Conservation (phyloP, 2,113 vertebrate genomes). For the Vanacampus margaritifer region DNA sequence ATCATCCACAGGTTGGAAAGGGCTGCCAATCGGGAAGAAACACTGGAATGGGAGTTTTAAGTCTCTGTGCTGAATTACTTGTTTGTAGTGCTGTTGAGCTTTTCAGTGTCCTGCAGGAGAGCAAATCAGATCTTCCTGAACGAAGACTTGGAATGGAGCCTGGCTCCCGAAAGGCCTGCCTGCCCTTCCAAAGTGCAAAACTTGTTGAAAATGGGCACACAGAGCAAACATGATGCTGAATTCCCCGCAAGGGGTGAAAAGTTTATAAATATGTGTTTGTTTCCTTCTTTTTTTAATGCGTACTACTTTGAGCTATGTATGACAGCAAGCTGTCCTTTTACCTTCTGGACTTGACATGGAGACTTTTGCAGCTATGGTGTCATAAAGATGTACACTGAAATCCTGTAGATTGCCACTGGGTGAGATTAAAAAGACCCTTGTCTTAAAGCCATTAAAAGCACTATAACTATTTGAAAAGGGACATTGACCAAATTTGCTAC, state of each 20-base stretch:
- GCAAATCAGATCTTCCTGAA: constrained; percentile 38
- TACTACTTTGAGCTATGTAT: constrained; percentile 95
- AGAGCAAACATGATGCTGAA: constrained; percentile 44
- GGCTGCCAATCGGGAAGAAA: constrained; percentile 92
- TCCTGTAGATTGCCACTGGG: constrained; percentile 98
- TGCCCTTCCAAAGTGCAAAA: background rate
- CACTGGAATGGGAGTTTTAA: constrained; percentile 97
- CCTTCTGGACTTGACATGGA: constrained; percentile 85
- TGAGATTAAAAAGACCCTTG: constrained; percentile 93
- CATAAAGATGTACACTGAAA: constrained; percentile 90
- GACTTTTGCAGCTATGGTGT: constrained; percentile 90
- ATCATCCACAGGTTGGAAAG: constrained; percentile 96
- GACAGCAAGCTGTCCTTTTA: constrained; percentile 95
- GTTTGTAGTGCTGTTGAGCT: constrained; percentile 26
- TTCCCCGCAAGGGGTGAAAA: constrained; percentile 69
- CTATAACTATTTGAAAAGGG: constrained; percentile 81
- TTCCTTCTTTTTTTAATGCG: constrained; percentile 88
- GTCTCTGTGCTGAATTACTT: constrained; percentile 4
- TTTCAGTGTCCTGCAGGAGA: constrained; percentile 31
- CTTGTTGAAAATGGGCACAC: constrained; percentile 29
- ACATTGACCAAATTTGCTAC: constrained; percentile 88
- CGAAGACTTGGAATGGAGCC: constrained; percentile 42
- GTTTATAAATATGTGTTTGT: constrained; percentile 96
- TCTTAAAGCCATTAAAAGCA: constrained; percentile 98
- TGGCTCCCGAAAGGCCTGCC: constrained; percentile 43